Evolutionary conservation across 2,888 invertebrate genomes (phyloP).

Genomic region (Pyrrhia umbra): DNA sequence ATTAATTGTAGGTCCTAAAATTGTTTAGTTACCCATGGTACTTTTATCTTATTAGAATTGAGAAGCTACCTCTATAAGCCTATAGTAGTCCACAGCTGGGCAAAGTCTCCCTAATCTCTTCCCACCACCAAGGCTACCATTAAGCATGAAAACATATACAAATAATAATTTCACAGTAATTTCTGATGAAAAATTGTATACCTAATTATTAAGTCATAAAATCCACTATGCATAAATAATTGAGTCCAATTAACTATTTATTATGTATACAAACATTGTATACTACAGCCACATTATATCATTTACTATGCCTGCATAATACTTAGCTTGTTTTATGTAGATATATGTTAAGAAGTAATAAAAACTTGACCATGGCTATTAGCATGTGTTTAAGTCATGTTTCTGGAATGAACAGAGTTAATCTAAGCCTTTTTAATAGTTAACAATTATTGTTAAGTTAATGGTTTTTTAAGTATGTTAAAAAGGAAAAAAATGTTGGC

Average conservation of each 20-base stretch:
- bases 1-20: no score
- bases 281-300: no score
- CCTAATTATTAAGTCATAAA: background rate
- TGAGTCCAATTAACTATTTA: background rate
- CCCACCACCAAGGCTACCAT: background rate
- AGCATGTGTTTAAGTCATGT: no score
- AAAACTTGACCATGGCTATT: no score
- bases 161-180: background rate
- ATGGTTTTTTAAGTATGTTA: no score
- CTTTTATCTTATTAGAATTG: background rate
- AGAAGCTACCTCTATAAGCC: background rate
- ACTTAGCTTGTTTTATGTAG: no score
- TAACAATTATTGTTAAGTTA: no score
- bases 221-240: background rate
- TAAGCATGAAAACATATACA: background rate
- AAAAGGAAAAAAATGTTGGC: no score
- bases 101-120: background rate
- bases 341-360: no score
- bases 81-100: background rate
- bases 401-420: no score
- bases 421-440: no score
- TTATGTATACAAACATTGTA: background rate
- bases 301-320: no score
- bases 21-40: background rate
- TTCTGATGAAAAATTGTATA: background rate